Conservation (phyloP, 2,888 invertebrate species). For the Pyrrhosoma nymphula region DNA sequence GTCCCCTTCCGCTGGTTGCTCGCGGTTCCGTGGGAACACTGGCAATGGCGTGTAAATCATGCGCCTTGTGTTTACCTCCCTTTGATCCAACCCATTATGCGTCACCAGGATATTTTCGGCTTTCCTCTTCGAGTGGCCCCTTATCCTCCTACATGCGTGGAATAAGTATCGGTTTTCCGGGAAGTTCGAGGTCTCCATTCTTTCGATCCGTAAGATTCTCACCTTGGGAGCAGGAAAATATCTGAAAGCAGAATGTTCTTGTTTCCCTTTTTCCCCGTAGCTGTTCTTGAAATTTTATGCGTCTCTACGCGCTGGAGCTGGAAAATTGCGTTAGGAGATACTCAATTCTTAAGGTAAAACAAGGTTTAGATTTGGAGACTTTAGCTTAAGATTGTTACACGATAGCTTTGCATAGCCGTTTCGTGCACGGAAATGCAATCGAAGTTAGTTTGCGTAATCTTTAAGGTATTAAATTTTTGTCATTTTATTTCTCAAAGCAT, state of each 20-base stretch:
- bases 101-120: not conserved
- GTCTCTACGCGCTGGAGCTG: not conserved
- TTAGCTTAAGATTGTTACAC: not conserved
- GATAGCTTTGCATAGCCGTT: not conserved
- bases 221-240: not conserved
- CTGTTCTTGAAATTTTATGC: not conserved
- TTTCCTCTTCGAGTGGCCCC: not conserved
- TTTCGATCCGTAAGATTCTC: not conserved
- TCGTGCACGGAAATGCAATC: not conserved
- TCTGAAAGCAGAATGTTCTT: not conserved
- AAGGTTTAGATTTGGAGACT: not conserved
- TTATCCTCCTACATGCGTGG: not conserved
- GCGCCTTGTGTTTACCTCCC: constrained; percentile 33
- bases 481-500: too few relatives aligned
- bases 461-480: too few relatives aligned
- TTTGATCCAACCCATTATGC: constrained; percentile 31
- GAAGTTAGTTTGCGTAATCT: not conserved
- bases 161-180: not conserved
- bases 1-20: not conserved
- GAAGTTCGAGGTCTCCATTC: not conserved
- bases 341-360: too few relatives aligned
- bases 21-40: constrained; percentile 23
- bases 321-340: too few relatives aligned
- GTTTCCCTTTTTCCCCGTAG: not conserved
- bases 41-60: constrained; percentile 26